Evolutionary conservation across 1,140 invertebrate species (phyloP), one percentile per base, ranked within the genome.

Genomic region (Antheraea pernyi): DNA sequence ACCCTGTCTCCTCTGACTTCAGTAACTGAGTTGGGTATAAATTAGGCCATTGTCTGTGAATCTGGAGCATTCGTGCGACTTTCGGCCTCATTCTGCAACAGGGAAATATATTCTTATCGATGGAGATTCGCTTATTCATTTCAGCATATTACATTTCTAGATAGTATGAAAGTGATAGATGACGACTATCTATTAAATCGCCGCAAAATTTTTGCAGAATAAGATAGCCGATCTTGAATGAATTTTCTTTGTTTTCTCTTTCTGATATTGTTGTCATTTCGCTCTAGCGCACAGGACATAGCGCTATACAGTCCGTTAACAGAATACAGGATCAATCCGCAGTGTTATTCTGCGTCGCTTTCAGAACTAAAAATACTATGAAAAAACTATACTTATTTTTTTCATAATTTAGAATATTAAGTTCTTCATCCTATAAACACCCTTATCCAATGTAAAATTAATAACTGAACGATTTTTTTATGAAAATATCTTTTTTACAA

Each of bases 1-100:
- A 77, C 79, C 78, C 74, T 78, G 76, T 81, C 80, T 79, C 74
- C 78, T 70, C 77, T 80, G 84, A 85, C 84, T 86, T 76, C 82
- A 86, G 80, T 91, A 89, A 91, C 83, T 89, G 89, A 90, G 89
- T 90, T 89, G 88, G 86, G 84, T 89, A 89, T 90, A 91, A 89
- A 90, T 90, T 91, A 82, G 87, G 86, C 85, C 89, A 91, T 90
- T 91, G 88, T 91, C 88, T 90, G 88, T 82, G 85, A 89, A 91
- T 88, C 89, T 91, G 81, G 89, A 91, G 83, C 87, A 83, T 79
- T 87, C 80, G 79, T 80, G 77, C 77, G 82, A 83, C 84, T 87
- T 84, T 85, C 76, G 78, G 83, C 77, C 77, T 80, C 68, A 87
- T 89, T 89, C 82, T 87, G 85, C 85, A 87, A 86, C 75, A 72